phyloP scores from a whole-genome alignment of 37 sponge, comb jelly and placozoan genomes.

The Beroe ovata region DNA sequence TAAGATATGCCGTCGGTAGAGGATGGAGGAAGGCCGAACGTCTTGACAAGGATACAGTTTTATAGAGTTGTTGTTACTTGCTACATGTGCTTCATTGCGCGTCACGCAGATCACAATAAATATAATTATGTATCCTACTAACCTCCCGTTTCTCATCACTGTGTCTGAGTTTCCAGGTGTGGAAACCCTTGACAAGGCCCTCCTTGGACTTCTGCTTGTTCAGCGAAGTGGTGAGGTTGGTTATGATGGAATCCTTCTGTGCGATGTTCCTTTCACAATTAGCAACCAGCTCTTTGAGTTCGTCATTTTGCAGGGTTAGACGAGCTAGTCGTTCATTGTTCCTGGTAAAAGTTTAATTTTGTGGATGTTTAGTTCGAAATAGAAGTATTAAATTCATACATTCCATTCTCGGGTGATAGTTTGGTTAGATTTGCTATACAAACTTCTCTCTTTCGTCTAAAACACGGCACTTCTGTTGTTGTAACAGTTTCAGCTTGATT shows the following conservation, averaged over 20 bases:
- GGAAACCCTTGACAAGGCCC: constrained; percentile 72
- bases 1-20: too few relatives aligned
- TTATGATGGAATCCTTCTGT: constrained; percentile 83
- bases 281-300: constrained; percentile 74
- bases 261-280: constrained; percentile 82
- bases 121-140: neutral
- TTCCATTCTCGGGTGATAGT: too few relatives aligned
- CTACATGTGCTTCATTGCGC: too few relatives aligned
- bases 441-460: constrained; percentile 74
- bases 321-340: constrained; percentile 62
- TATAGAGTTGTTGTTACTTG: too few relatives aligned
- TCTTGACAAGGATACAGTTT: too few relatives aligned
- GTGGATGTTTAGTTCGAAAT: too few relatives aligned
- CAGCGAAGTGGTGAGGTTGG: constrained; percentile 75
- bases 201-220: constrained; percentile 81
- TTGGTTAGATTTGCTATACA: constrained; percentile 56
- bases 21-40: too few relatives aligned
- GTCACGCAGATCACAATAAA: neutral
- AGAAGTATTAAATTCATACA: too few relatives aligned
- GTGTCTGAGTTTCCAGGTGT: constrained; percentile 73
- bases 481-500: constrained; percentile 70
- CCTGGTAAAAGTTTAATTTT: too few relatives aligned
- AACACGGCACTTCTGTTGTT: constrained; percentile 69
- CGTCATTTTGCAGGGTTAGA: constrained; percentile 71
- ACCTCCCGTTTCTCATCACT: constrained; percentile 73